phyloP scores from a whole-genome alignment of 2,113 vertebrate species.

The Tragelaphus strepsiceros region DNA sequence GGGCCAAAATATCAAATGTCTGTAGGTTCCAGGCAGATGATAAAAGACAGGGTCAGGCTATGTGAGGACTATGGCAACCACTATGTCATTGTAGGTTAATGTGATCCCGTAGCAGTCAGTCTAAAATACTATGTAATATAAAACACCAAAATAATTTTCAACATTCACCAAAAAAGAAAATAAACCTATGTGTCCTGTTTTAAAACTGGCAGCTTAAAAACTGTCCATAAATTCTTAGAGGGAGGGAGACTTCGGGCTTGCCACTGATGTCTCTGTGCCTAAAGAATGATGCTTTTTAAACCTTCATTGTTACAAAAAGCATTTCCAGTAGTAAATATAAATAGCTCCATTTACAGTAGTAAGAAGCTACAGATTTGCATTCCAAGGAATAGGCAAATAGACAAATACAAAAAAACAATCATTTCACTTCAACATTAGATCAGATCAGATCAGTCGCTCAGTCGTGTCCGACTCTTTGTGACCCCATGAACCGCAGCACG shows the following conservation, averaged over 20 bases:
- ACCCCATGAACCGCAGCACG: no score
- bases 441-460: no score
- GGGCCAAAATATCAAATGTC: not conserved
- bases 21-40: not conserved
- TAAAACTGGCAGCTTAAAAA: not conserved
- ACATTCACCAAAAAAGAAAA: not conserved
- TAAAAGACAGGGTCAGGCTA: not conserved
- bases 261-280: not conserved
- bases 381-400: not conserved
- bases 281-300: not conserved
- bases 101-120: not conserved
- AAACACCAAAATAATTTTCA: constrained; percentile 25
- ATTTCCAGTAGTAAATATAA: not conserved
- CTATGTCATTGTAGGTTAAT: not conserved
- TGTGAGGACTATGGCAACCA: not conserved
- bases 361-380: not conserved
- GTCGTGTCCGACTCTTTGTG: no score
- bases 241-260: not conserved
- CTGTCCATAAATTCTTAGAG: not conserved
- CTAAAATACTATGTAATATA: not conserved
- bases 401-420: not conserved
- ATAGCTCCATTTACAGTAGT: not conserved
- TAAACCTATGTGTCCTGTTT: not conserved
- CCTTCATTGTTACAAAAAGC: not conserved
- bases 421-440: not conserved